phyloP scores from a whole-genome alignment of 2,113 vertebrate genomes.

The Ciconia stormi region DNA sequence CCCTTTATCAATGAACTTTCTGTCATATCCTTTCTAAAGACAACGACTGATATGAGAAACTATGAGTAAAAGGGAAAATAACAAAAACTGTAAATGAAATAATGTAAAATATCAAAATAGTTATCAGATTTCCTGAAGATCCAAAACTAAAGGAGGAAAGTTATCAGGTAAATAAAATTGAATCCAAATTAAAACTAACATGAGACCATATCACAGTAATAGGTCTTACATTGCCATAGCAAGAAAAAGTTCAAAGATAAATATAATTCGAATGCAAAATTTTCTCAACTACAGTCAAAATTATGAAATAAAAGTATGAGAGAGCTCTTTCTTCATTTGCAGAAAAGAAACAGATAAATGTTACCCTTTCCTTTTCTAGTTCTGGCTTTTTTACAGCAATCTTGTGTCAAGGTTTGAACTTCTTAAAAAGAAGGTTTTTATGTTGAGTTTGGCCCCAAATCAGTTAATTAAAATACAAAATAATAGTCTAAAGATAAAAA shows the following conservation, averaged over 20 bases:
- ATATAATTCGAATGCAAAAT: conserved; percentile 14
- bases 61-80: conserved; percentile 55
- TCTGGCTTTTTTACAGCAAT: neutral
- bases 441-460: neutral
- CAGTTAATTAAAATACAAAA: neutral
- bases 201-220: conserved; percentile 15
- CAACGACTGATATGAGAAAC: conserved; percentile 49
- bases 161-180: conserved; percentile 74
- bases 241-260: conserved; percentile 26
- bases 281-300: conserved; percentile 18
- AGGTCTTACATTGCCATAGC: neutral
- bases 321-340: conserved; percentile 60
- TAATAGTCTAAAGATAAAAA: neutral
- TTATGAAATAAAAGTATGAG: conserved; percentile 21
- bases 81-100: conserved; percentile 62
- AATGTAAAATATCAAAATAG: conserved; percentile 67
- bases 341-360: neutral
- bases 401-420: neutral
- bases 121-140: conserved; percentile 63
- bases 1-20: neutral
- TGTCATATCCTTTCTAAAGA: neutral
- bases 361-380: neutral
- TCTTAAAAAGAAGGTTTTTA: neutral
- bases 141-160: conserved; percentile 71
- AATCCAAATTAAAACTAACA: conserved; percentile 69